Percentiles rank a stretch among this genome's conserved stretches.
phyloP scores from a whole-genome alignment of 2,888 invertebrate species.

The Agrochola lota region DNA sequence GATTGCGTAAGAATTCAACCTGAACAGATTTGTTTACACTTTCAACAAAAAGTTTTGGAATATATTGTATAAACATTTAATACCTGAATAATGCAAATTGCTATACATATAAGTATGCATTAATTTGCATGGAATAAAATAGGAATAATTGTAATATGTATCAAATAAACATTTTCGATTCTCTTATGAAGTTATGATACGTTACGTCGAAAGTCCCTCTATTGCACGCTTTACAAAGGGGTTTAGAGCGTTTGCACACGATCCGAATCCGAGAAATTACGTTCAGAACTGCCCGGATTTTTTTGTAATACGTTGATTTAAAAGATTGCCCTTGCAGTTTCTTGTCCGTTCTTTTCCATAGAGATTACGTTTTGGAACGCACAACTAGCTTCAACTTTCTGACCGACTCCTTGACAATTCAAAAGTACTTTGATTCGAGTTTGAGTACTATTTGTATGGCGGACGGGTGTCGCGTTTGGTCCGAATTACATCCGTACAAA shows the following conservation, averaged over 20 bases:
- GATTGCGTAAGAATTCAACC: background rate
- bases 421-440: too few relatives aligned
- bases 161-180: background rate
- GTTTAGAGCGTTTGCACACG: background rate
- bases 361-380: too few relatives aligned
- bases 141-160: background rate
- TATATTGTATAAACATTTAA: background rate
- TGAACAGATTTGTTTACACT: background rate
- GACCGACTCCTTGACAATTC: too few relatives aligned
- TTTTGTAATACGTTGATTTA: too few relatives aligned
- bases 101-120: background rate
- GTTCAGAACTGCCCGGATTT: background rate
- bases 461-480: too few relatives aligned
- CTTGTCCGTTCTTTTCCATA: too few relatives aligned
- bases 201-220: conserved; percentile 6
- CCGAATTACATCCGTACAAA: too few relatives aligned
- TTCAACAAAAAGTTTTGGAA: background rate
- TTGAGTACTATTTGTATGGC: background rate
- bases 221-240: background rate
- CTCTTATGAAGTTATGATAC: background rate
- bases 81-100: background rate
- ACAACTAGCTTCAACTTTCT: too few relatives aligned
- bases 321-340: too few relatives aligned
- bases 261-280: background rate
- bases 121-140: background rate